These are phyloP conservation scores for Liasis olivaceus DNA, from an alignment of 2,797 vertebrate species.

Conservation along the genomic window DNA sequence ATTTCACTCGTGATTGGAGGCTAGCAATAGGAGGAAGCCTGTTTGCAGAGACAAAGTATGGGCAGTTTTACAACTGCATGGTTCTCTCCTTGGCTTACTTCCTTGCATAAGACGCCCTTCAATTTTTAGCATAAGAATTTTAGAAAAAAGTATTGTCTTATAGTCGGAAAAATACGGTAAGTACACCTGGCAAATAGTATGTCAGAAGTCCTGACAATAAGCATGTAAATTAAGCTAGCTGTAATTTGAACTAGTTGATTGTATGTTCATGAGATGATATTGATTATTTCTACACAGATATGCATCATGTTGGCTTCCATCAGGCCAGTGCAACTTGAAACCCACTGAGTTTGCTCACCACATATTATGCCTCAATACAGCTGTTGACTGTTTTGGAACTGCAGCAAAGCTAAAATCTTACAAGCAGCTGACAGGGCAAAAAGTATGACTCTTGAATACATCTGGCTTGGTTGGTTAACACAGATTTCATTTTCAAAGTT, in stretches of 20 bases:
- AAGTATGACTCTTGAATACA: background rate
- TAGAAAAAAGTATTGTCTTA: too few species aligned
- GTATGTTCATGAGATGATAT: accelerated
- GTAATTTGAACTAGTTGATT: background rate
- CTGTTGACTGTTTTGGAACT: background rate
- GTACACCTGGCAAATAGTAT: constrained; percentile 28
- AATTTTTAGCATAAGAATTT: too few species aligned
- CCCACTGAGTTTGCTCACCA: background rate
- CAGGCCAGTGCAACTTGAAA: background rate
- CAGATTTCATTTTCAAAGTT: background rate
- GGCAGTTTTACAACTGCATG: too few species aligned
- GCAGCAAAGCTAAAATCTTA: background rate
- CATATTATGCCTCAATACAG: background rate
- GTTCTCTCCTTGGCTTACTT: too few species aligned
- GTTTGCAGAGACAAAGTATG: too few species aligned
- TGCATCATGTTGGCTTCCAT: constrained; percentile 12
- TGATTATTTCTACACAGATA: background rate
- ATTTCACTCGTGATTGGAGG: too few species aligned
- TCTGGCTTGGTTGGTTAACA: background rate
- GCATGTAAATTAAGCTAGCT: constrained; percentile 20
- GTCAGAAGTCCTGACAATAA: constrained; percentile 43
- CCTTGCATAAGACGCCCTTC: too few species aligned
- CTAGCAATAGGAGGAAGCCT: too few species aligned
- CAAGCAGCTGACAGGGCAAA: background rate
- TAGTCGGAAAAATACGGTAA: background rate